Evolutionary conservation across 2,113 vertebrate species (phyloP).

Genomic region (Neoarius graeffei): DNA sequence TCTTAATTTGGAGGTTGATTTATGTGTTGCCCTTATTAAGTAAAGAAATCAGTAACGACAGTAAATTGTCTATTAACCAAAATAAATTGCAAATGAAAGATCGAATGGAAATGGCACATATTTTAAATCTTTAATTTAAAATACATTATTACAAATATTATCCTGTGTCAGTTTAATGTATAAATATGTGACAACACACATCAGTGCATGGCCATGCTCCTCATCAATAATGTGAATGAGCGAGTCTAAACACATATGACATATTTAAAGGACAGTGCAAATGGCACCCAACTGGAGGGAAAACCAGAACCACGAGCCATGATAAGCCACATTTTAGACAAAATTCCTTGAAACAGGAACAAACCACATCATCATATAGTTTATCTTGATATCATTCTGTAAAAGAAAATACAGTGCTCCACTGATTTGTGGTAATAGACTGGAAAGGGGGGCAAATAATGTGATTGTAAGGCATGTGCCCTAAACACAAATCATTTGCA

Average conservation of each 20-base stretch:
- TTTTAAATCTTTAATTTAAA: constrained; percentile 51
- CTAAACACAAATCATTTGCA: constrained; percentile 16
- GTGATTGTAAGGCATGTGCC: constrained; percentile 6
- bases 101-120: background rate
- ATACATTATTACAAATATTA: constrained; percentile 23
- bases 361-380: constrained; percentile 52
- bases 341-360: constrained; percentile 81
- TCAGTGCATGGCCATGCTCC: constrained; percentile 59
- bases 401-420: constrained; percentile 32
- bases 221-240: constrained; percentile 34
- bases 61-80: background rate
- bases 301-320: constrained; percentile 38
- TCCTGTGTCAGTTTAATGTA: constrained; percentile 26
- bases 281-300: constrained; percentile 43
- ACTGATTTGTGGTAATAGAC: background rate
- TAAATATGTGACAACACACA: constrained; percentile 59
- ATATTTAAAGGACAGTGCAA: constrained; percentile 49
- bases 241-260: constrained; percentile 17
- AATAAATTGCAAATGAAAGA: background rate
- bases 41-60: background rate
- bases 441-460: background rate
- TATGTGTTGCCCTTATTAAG: background rate
- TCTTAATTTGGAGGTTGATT: background rate
- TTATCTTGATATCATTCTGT: background rate
- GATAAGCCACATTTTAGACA: constrained; percentile 57